These are phyloP conservation scores for Heliconius aoede DNA, from an alignment of 2,888 invertebrate species.

Conservation along the genomic window DNA sequence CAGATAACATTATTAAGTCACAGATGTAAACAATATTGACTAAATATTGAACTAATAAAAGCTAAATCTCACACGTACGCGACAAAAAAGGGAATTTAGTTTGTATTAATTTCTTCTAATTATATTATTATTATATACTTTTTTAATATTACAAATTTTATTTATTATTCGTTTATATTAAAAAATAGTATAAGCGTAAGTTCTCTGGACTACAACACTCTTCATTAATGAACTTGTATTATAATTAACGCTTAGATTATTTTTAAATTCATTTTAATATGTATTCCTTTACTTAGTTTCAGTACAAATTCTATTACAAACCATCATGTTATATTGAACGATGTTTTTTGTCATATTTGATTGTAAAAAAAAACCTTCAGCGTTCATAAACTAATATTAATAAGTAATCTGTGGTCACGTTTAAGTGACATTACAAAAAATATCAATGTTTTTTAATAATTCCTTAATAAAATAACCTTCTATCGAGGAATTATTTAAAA, in stretches of 20 bases:
- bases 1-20: constrained; percentile 20
- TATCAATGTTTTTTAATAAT: neutral
- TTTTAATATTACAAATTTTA: constrained; percentile 14
- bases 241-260: neutral
- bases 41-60: constrained; percentile 6
- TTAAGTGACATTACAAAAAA: neutral
- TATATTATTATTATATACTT: neutral
- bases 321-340: neutral
- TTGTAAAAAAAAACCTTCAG: neutral
- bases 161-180: constrained; percentile 19
- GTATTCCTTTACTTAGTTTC: constrained; percentile 6
- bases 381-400: neutral
- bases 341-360: neutral
- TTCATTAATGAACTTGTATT: neutral
- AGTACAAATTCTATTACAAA: constrained; percentile 12
- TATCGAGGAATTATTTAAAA: no score
- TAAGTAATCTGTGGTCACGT: neutral
- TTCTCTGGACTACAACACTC: constrained; percentile 15
- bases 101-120: constrained; percentile 4
- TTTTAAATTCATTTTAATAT: constrained; percentile 15
- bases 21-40: constrained; percentile 19
- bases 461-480: neutral
- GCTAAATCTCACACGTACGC: constrained; percentile 9
- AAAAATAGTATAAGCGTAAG: constrained; percentile 19
- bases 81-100: constrained; percentile 2